Percentiles rank a stretch among this genome's conserved stretches.
phyloP scores from a whole-genome alignment of 2,888 invertebrate species.

The Leucophora obtusa region DNA sequence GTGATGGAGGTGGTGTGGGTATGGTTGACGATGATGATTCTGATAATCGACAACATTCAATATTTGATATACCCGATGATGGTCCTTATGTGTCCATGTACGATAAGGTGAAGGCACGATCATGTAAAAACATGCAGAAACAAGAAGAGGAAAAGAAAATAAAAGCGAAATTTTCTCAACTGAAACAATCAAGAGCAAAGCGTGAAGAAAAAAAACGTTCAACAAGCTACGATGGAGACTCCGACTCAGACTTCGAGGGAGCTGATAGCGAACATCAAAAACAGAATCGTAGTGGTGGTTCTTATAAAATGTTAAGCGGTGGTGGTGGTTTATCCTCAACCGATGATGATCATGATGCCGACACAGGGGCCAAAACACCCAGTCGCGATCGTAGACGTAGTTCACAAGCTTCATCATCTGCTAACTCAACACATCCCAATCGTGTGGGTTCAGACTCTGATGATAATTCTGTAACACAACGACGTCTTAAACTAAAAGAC shows the following conservation, averaged over 20 bases:
- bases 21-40: slow-evolving; percentile 80
- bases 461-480: slow-evolving; percentile 76
- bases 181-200: slow-evolving; percentile 92
- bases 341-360: slow-evolving; percentile 78
- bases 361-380: slow-evolving; percentile 69
- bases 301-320: slow-evolving; percentile 67
- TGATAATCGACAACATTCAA: slow-evolving; percentile 88
- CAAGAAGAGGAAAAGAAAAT: slow-evolving; percentile 94
- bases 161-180: slow-evolving; percentile 92
- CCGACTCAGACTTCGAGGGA: slow-evolving; percentile 83
- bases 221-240: slow-evolving; percentile 92
- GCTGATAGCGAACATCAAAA: slow-evolving; percentile 67
- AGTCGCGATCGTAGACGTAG: slow-evolving; percentile 66
- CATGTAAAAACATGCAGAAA: slow-evolving; percentile 95
- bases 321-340: slow-evolving; percentile 73
- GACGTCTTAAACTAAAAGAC: slow-evolving; percentile 77
- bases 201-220: slow-evolving; percentile 93
- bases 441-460: slow-evolving; percentile 79
- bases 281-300: slow-evolving; percentile 68
- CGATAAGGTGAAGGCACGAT: slow-evolving; percentile 96
- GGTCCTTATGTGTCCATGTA: slow-evolving; percentile 98
- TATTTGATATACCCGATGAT: slow-evolving; percentile 90
- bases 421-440: slow-evolving; percentile 65
- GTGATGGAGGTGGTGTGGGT: slow-evolving; percentile 15
- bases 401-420: slow-evolving; percentile 62